Conservation (phyloP, 2,888 invertebrate genomes). For the Stenolophus ochropezus region DNA sequence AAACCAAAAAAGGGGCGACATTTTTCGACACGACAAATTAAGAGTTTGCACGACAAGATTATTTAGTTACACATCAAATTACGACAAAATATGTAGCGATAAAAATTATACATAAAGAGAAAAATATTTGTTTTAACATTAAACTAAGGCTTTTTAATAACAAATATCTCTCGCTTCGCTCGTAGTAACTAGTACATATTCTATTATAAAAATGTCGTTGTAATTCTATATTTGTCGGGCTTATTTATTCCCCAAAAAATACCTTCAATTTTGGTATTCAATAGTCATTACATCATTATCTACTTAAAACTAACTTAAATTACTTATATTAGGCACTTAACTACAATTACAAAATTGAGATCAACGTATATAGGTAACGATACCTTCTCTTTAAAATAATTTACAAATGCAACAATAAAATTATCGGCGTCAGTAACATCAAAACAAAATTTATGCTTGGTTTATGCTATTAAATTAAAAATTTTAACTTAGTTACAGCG, state of each 20-base stretch:
- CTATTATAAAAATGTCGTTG: no score
- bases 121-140: not conserved
- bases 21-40: no score
- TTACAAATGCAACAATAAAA: conserved; percentile 57
- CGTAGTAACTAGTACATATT: no score
- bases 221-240: no score
- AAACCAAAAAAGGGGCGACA: not conserved
- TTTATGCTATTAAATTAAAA: no score
- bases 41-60: no score
- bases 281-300: conserved; percentile 18
- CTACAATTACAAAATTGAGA: conserved; percentile 26
- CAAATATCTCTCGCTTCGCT: no score
- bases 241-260: not conserved
- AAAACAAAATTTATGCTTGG: conserved; percentile 60
- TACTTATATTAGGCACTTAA: conserved; percentile 8
- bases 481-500: no score
- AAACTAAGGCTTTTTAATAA: not conserved
- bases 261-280: conserved; percentile 29
- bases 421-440: conserved; percentile 57
- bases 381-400: conserved; percentile 51
- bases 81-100: no score
- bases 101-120: no score
- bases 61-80: no score
- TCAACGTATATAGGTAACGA: conserved; percentile 44
- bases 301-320: conserved; percentile 2